A percentile compares a stretch with the other conserved stretches of the same genome.
These are phyloP conservation scores for Scarus forsteni DNA, from an alignment of 2,797 vertebrate species.

Conservation along the genomic window DNA sequence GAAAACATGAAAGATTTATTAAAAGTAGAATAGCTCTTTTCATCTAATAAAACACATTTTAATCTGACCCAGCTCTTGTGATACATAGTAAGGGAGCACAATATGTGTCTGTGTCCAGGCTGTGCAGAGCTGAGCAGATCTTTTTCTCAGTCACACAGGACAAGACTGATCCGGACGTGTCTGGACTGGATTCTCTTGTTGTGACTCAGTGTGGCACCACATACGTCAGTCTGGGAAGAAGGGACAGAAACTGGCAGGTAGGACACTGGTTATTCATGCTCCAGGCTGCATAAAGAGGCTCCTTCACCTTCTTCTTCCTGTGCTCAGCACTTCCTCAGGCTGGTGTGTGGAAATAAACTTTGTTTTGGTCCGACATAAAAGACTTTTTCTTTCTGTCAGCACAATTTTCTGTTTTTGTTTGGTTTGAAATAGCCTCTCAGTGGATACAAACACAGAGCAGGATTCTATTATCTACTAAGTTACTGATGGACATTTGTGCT, in stretches of 20 bases:
- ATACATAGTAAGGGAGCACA: constrained; percentile 16
- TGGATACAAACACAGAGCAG: constrained; percentile 22
- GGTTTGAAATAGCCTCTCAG: constrained; percentile 53
- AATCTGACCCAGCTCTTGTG: constrained; percentile 19
- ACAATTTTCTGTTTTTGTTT: constrained; percentile 53
- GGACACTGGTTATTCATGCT: constrained; percentile 39
- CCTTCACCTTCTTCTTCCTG: constrained; percentile 13
- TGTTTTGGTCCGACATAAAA: constrained; percentile 58
- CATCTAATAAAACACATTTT: constrained; percentile 26
- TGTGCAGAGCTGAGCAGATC: constrained; percentile 32
- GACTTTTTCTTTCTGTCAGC: constrained; percentile 63
- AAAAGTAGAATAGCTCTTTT: constrained; percentile 12
- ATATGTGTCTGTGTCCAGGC: constrained; percentile 24
- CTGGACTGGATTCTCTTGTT: constrained; percentile 34
- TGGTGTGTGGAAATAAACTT: constrained; percentile 60
- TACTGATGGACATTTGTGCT: constrained; percentile 32
- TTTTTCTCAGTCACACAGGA: constrained; percentile 35
- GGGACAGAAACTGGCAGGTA: constrained; percentile 59
- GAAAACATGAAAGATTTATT: constrained; percentile 10
- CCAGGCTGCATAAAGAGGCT: constrained; percentile 21
- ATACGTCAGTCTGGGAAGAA: constrained; percentile 45
- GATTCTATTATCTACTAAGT: constrained; percentile 56
- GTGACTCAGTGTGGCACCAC: constrained; percentile 37
- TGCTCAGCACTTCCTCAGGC: constrained; percentile 64
- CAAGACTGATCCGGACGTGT: constrained; percentile 39